Conservation (phyloP, 1,140 invertebrate species). For the Nasonia giraulti region DNA sequence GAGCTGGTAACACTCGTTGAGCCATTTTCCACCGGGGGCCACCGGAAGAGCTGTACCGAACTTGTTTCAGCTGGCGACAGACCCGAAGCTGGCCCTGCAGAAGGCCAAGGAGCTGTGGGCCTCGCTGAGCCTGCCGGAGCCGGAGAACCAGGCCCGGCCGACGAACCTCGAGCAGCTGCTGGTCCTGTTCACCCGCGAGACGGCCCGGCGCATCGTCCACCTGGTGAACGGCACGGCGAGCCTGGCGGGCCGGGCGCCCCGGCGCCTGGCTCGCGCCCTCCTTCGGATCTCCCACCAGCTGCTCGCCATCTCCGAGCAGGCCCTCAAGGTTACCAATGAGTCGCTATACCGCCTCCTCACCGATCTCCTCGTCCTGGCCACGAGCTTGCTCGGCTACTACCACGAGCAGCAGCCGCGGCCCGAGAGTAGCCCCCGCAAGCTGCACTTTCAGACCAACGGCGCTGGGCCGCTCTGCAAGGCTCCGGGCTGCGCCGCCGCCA, state of each 20-base stretch:
- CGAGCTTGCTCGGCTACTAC: neutral
- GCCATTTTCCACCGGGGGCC: no score
- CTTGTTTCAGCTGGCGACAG: constrained; percentile 80
- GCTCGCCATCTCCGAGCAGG: constrained; percentile 59
- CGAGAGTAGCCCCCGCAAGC: neutral
- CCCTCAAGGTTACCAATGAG: constrained; percentile 61
- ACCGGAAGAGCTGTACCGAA: neutral
- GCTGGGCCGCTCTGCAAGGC: neutral
- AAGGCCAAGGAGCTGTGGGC: constrained; percentile 83
- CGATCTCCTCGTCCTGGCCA: neutral
- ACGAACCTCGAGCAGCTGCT: constrained; percentile 84
- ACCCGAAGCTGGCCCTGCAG: constrained; percentile 83
- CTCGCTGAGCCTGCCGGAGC: constrained; percentile 83
- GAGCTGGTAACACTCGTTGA: constrained; percentile 78
- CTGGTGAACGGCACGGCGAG: constrained; percentile 81
- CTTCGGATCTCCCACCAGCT: constrained; percentile 65
- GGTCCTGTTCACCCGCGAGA: constrained; percentile 83
- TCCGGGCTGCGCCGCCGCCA: neutral
- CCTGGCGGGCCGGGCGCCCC: constrained; percentile 76
- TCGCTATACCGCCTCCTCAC: constrained; percentile 8
- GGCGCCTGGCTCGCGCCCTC: constrained; percentile 58
- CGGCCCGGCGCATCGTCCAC: constrained; percentile 84
- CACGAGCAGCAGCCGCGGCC: neutral
- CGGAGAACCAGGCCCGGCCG: constrained; percentile 87
- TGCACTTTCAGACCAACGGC: neutral